Percentiles rank a stretch among this genome's conserved stretches.
Conservation (phyloP, 23 tunicate species). For the Halocynthia aurantium region DNA sequence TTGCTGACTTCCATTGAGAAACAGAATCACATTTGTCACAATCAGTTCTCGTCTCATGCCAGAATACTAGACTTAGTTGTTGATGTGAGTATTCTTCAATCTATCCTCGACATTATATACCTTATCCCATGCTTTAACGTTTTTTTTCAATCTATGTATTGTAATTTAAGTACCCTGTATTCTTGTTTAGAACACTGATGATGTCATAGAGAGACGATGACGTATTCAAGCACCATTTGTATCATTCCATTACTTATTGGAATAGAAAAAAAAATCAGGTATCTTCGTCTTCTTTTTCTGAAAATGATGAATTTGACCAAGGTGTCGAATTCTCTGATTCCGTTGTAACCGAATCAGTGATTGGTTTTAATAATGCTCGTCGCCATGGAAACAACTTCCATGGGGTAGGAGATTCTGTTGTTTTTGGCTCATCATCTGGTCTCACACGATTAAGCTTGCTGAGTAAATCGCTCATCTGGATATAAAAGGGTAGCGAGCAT, state of each 20-base stretch:
- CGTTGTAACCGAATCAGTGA: too few species aligned
- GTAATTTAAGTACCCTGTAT: background rate
- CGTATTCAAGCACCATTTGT: background rate
- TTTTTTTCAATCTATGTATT: background rate
- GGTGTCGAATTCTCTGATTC: background rate
- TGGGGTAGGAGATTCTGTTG: too few species aligned
- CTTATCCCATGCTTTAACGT: background rate
- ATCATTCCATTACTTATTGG: too few species aligned
- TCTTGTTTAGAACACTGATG: conserved; percentile 42
- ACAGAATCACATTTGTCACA: conserved; percentile 37
- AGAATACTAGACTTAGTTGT: conserved; percentile 51
- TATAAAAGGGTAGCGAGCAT: too few species aligned
- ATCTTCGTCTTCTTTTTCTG: background rate
- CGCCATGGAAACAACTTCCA: too few species aligned
- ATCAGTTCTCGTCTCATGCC: conserved; percentile 43
- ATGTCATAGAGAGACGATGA: conserved; percentile 25
- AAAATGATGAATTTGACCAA: background rate
- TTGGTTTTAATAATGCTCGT: too few species aligned
- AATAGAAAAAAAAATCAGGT: background rate
- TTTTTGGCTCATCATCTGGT: too few species aligned
- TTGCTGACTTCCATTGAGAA: conserved; percentile 64
- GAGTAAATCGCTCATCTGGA: too few species aligned
- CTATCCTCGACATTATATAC: background rate
- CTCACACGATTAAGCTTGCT: too few species aligned
- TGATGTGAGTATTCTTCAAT: conserved; percentile 44